phyloP scores from a whole-genome alignment of 2,888 invertebrate species.

The Calephelis perditalis region DNA sequence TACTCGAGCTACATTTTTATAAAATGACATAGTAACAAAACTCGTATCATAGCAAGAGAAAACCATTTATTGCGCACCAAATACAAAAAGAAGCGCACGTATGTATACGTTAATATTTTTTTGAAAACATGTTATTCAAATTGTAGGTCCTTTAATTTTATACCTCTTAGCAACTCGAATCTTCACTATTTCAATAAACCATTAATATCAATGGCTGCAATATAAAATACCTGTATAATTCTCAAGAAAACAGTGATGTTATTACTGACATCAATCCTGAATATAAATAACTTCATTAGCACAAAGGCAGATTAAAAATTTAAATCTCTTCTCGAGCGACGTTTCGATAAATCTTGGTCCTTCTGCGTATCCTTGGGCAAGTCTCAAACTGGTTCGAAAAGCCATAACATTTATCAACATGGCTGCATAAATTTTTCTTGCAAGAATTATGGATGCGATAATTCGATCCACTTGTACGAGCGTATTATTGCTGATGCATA shows the following conservation, averaged over 20 bases:
- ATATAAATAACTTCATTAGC: conserved; percentile 12
- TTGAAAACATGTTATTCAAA: too few species aligned
- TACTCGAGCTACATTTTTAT: too few species aligned
- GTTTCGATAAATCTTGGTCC: conserved; percentile 40
- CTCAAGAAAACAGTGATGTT: conserved; percentile 6
- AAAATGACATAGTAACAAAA: too few species aligned
- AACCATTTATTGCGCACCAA: too few species aligned
- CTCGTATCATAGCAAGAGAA: too few species aligned
- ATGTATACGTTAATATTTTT: too few species aligned
- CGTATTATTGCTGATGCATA: background rate
- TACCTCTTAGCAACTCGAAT: too few species aligned
- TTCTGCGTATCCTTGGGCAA: conserved; percentile 36
- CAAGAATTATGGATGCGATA: conserved; percentile 35
- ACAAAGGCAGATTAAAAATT: conserved; percentile 31
- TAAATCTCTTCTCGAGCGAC: conserved; percentile 31
- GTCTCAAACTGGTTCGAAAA: conserved; percentile 37
- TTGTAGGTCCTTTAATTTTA: too few species aligned
- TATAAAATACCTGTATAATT: conserved; percentile 1
- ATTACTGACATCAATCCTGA: conserved; percentile 10
- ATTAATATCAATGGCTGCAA: background rate
- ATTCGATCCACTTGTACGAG: conserved; percentile 27
- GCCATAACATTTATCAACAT: conserved; percentile 39
- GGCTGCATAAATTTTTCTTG: conserved; percentile 45
- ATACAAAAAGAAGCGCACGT: too few species aligned
- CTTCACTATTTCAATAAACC: too few species aligned